These are phyloP conservation scores for Latrodectus geometricus DNA, from an alignment of 1,140 invertebrate genomes.

Conservation along the genomic window DNA sequence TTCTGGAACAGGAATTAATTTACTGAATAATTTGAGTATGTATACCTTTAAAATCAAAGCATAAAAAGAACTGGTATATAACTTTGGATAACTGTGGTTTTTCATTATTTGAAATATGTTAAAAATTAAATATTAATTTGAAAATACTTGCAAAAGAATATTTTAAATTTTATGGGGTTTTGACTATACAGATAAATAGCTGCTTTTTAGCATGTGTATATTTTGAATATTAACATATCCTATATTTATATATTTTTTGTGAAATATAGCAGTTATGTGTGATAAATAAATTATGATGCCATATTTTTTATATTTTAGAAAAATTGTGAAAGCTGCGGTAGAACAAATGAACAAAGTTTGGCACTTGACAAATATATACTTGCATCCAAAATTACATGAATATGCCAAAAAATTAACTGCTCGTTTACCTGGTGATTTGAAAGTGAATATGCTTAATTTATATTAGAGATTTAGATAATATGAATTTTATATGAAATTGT, in stretches of 20 bases:
- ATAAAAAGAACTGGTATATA: neutral
- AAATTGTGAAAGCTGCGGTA: conserved; percentile 79
- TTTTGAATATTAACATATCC: neutral
- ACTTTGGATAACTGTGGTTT: too few species aligned
- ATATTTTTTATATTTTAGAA: conserved; percentile 64
- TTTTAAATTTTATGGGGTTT: neutral
- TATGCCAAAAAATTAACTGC: conserved; percentile 84
- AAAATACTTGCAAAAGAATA: too few species aligned
- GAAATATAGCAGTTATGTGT: neutral
- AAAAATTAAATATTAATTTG: too few species aligned
- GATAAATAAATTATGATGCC: too few species aligned
- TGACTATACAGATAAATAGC: neutral
- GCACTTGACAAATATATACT: conserved; percentile 92
- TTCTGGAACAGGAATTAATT: too few species aligned
- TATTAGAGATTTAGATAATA: too few species aligned
- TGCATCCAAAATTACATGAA: conserved; percentile 89
- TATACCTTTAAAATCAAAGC: neutral
- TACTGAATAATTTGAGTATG: neutral
- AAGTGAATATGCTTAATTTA: conserved; percentile 72
- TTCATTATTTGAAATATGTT: too few species aligned
- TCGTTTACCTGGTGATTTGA: conserved; percentile 87
- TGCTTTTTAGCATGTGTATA: neutral
- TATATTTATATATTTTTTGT: neutral
- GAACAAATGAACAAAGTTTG: conserved; percentile 86
- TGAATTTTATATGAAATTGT: too few species aligned